Percentiles rank a stretch among this genome's conserved stretches.
These are phyloP conservation scores for Saccopteryx bilineata DNA, from an alignment of 2,113 vertebrate genomes.

Conservation along the genomic window DNA sequence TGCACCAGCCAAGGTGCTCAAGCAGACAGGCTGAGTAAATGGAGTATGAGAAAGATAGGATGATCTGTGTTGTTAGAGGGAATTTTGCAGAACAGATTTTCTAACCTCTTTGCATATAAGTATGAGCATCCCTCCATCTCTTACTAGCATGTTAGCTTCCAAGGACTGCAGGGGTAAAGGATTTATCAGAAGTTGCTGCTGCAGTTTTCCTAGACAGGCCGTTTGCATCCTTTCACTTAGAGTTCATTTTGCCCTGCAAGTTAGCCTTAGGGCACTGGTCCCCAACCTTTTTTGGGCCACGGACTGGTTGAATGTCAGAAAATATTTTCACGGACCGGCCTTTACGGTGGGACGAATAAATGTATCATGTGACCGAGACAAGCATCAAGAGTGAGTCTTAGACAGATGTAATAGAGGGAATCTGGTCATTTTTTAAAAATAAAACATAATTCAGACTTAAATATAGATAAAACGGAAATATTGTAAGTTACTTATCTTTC, in stretches of 20 bases:
- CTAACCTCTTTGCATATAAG: not conserved
- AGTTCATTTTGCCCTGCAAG: conserved; percentile 3
- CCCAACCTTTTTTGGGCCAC: too few species aligned
- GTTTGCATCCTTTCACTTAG: conserved; percentile 22
- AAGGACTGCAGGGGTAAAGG: not conserved
- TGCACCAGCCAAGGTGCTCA: not conserved
- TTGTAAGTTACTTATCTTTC: too few species aligned
- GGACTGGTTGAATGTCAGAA: too few species aligned
- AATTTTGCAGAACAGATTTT: conserved; percentile 4
- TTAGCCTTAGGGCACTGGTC: not conserved
- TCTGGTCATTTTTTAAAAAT: too few species aligned
- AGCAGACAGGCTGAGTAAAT: conserved; percentile 38
- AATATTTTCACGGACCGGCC: too few species aligned
- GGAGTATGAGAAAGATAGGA: not conserved
- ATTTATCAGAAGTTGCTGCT: not conserved
- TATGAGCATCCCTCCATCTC: not conserved
- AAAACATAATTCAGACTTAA: too few species aligned
- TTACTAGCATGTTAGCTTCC: conserved; percentile 31
- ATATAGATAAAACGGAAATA: too few species aligned
- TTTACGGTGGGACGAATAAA: too few species aligned
- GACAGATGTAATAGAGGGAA: too few species aligned
- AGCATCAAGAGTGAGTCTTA: too few species aligned
- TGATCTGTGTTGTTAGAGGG: not conserved
- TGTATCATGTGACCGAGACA: too few species aligned
- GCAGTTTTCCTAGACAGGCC: not conserved